These are phyloP conservation scores for Uropetala carovei DNA, from an alignment of 2,888 invertebrate genomes.

Conservation along the genomic window DNA sequence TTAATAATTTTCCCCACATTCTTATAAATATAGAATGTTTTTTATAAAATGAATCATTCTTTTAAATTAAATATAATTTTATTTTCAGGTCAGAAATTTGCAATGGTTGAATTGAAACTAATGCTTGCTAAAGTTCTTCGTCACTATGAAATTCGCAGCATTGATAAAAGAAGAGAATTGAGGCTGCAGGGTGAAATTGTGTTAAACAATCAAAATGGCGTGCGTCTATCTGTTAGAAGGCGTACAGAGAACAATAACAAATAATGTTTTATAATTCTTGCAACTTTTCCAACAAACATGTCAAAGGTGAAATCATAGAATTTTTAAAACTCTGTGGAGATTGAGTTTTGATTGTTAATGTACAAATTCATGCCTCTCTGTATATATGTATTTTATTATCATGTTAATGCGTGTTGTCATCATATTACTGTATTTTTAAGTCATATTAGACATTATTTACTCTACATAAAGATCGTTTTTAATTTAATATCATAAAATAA, in stretches of 20 bases:
- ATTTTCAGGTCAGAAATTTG: slow-evolving; percentile 72
- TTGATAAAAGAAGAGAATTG: slow-evolving; percentile 74
- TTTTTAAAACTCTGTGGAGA: too few relatives aligned
- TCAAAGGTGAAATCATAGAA: too few relatives aligned
- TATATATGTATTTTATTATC: neutral
- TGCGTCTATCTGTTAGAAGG: neutral
- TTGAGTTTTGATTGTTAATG: neutral
- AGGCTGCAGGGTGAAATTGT: slow-evolving; percentile 75
- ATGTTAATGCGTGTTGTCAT: neutral
- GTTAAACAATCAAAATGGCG: slow-evolving; percentile 69
- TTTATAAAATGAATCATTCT: neutral
- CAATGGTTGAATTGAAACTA: slow-evolving; percentile 74
- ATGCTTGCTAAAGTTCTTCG: slow-evolving; percentile 74
- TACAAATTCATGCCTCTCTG: neutral
- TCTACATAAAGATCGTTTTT: neutral
- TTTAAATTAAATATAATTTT: neutral
- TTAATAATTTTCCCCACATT: neutral
- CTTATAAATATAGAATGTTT: neutral
- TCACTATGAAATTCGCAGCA: slow-evolving; percentile 73
- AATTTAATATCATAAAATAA: neutral
- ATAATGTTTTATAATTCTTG: neutral
- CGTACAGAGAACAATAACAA: slow-evolving; percentile 28
- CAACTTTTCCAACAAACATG: too few relatives aligned
- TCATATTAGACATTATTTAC: neutral
- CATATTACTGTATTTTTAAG: neutral